Base-by-base conservation (phyloP, 2,113 vertebrate species). In the Ochotona curzoniae region DNA sequence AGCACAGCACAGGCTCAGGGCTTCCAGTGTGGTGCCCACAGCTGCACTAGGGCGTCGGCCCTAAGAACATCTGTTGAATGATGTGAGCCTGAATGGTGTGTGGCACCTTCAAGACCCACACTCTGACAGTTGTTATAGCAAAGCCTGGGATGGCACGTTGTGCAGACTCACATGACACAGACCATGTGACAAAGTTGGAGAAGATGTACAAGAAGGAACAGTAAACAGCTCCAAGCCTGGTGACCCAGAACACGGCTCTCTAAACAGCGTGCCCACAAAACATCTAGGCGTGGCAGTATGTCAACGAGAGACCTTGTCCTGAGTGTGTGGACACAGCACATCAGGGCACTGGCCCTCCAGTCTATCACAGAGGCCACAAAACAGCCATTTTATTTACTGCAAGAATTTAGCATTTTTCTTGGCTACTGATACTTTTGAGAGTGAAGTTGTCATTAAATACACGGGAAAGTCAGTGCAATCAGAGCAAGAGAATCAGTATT, bases 321-420 rank as follows among this genome's bases (percentile, higher is more conserved):
- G 78, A 91, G 83, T 8, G 66, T 9, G 38, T 64, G 32, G 20
- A 49, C 75, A 54, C 13, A 35, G 54, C 23, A 64, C 44, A 80
- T 30, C 18, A 7, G 23, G 54, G 54, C 10, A 47, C 5, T 61
- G 64, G 84, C 47, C 32, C 57, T 21, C n/a, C 28, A 10, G 38
- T 75, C 71, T 38, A 92, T 69, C 66, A 32, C 21, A 64, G 49
- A 60, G 38, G 61, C 51, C 75, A 75, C 71, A 76, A 83, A 4
- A 80, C 94, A 87, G 81, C 38, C 30, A 75, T 76, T 70, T 75
- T 81, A 13, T 76, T 57, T 79, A 81, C 89, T 20, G 20, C 5
- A 88, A 73, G 69, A 70, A 79, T 60, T 87, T n/a, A 32, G 70
- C 14, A 57, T 63, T 81, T 51, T 73, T 73, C 78, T 66, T 70